Percentiles rank a stretch among this genome's conserved stretches.
phyloP scores from a whole-genome alignment of 2,888 invertebrate species.

The Nysson spinosus region DNA sequence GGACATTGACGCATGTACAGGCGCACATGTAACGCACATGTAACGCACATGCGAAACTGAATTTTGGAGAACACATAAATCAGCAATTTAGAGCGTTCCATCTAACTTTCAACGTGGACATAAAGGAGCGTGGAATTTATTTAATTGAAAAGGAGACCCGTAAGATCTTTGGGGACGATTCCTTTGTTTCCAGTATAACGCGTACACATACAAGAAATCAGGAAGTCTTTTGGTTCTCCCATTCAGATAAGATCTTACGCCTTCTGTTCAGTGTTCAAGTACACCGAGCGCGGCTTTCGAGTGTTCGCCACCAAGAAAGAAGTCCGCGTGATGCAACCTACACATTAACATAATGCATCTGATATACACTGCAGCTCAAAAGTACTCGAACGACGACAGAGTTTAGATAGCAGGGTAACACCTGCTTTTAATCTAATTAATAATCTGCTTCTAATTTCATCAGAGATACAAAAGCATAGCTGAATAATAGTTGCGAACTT shows the following conservation, averaged over 20 bases:
- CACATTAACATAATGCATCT: conserved; percentile 47
- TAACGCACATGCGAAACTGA: not conserved
- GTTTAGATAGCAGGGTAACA: too few species aligned
- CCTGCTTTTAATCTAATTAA: too few species aligned
- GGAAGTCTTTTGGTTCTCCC: conserved; percentile 32
- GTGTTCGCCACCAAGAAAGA: conserved; percentile 1
- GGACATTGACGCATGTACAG: too few species aligned
- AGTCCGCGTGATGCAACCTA: conserved; percentile 6
- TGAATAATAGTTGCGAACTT: too few species aligned
- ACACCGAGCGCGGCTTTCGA: not conserved
- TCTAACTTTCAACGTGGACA: not conserved
- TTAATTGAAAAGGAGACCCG: not conserved
- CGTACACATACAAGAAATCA: conserved; percentile 28
- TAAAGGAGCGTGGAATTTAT: not conserved
- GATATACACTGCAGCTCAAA: conserved; percentile 25
- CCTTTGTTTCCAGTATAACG: conserved; percentile 38
- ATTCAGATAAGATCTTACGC: conserved; percentile 32
- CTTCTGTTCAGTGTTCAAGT: not conserved
- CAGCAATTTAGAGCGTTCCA: not conserved
- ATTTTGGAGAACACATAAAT: not conserved
- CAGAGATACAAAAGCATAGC: too few species aligned
- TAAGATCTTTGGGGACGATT: conserved; percentile 14
- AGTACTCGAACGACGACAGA: too few species aligned
- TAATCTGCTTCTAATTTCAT: too few species aligned
- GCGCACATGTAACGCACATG: too few species aligned